phyloP scores from a whole-genome alignment of 1,140 invertebrate species.

The Nautilus pompilius region DNA sequence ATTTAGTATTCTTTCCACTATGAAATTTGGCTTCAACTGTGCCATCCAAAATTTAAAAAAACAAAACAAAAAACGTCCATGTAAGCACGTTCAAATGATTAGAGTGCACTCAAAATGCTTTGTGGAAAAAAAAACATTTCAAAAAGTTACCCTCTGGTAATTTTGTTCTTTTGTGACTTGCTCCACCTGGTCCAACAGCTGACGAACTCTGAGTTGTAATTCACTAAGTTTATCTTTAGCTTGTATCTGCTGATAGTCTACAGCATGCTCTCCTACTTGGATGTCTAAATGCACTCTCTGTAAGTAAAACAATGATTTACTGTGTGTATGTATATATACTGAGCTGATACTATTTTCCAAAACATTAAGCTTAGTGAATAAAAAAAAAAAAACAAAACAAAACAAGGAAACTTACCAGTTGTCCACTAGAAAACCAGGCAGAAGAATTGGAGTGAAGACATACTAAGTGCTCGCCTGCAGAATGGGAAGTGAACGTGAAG shows the following conservation, averaged over 20 bases:
- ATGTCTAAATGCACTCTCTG: constrained; percentile 95
- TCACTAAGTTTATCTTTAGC: constrained; percentile 97
- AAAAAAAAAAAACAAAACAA: background rate
- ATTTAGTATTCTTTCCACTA: too few species aligned
- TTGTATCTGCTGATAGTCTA: constrained; percentile 94
- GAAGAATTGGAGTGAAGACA: constrained; percentile 95
- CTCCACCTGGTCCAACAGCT: constrained; percentile 96
- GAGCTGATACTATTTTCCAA: background rate
- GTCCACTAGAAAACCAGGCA: constrained; percentile 55
- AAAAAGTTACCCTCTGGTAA: constrained; percentile 84
- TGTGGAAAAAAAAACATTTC: too few species aligned
- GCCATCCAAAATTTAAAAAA: too few species aligned
- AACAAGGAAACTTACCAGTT: constrained; percentile 35
- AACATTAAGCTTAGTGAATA: background rate
- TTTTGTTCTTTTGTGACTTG: constrained; percentile 99
- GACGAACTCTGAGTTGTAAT: constrained; percentile 89
- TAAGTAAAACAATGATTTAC: constrained; percentile 25
- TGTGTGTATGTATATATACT: background rate
- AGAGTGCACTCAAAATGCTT: too few species aligned
- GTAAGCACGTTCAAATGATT: too few species aligned
- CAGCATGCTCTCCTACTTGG: constrained; percentile 97
- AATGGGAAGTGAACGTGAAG: constrained; percentile 95
- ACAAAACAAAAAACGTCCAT: too few species aligned
- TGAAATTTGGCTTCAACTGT: too few species aligned
- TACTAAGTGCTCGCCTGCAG: constrained; percentile 95